Conservation (phyloP, 2,888 invertebrate species). For the Drosophila lutescens region DNA sequence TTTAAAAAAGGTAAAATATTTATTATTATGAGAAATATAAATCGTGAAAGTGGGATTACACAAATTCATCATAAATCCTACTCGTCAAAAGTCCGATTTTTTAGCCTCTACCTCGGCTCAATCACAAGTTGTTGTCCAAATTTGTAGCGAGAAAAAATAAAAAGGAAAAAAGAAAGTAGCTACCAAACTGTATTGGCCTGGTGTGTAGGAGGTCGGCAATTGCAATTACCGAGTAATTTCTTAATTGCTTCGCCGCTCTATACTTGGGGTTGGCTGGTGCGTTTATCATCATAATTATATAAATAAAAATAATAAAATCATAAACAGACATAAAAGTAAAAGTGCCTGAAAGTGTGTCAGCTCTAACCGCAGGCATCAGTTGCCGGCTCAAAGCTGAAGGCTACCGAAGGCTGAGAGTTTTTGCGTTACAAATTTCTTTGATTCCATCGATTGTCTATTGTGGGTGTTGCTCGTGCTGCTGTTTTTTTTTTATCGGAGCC, state of each 20-base stretch:
- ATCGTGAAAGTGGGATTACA: neutral
- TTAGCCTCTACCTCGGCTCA: neutral
- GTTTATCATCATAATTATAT: conserved; percentile 25
- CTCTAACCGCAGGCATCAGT: conserved; percentile 63
- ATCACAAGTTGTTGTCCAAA: conserved; percentile 3
- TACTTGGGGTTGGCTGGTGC: conserved; percentile 15
- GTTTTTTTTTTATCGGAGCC: conserved; percentile 25
- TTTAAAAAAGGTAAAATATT: no score
- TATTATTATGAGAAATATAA: no score
- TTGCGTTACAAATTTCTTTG: conserved; percentile 54
- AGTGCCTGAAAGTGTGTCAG: conserved; percentile 63
- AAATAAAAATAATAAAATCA: conserved; percentile 4
- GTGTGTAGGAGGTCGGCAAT: conserved; percentile 26
- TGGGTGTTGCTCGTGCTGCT: conserved; percentile 59
- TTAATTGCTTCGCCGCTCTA: conserved; percentile 38
- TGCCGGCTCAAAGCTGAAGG: conserved; percentile 52
- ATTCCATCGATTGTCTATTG: conserved; percentile 48
- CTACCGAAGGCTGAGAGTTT: conserved; percentile 30
- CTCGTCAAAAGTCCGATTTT: neutral
- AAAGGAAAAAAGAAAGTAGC: conserved; percentile 35
- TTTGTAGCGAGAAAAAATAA: conserved; percentile 14
- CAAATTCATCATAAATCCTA: neutral
- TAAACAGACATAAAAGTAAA: conserved; percentile 29
- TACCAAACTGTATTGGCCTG: conserved; percentile 6
- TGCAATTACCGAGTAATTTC: conserved; percentile 45